A percentile compares a stretch with the other conserved stretches of the same genome.
Evolutionary conservation across 1,140 invertebrate genomes (phyloP).

Genomic region (Drosophila parabipectinata): DNA sequence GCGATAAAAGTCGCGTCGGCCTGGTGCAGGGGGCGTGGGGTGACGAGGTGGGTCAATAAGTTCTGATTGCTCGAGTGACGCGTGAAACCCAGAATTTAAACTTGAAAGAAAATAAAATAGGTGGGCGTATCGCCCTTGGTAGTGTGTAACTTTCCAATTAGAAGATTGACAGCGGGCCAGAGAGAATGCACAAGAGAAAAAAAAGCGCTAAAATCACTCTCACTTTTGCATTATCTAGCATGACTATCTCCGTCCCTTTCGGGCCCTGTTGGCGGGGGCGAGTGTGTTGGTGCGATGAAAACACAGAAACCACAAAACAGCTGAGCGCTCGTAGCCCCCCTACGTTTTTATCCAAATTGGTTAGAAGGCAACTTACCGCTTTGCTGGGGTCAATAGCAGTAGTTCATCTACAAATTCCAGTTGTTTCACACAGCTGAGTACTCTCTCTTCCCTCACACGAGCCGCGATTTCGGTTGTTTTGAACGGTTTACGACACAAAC

Average conservation of each 20-base stretch:
- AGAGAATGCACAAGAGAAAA: conserved; percentile 84
- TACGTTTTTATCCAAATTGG: neutral
- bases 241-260: conserved; percentile 18
- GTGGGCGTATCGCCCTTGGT: too few species aligned
- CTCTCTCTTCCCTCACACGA: neutral
- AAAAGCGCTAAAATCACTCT: conserved; percentile 62
- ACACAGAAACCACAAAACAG: conserved; percentile 29
- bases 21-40: neutral
- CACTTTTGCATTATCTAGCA: conserved; percentile 56
- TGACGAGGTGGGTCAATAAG: conserved; percentile 14
- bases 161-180: conserved; percentile 52
- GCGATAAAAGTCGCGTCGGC: conserved; percentile 57
- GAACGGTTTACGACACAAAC: neutral
- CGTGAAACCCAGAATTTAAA: conserved; percentile 66
- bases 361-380: neutral
- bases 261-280: neutral
- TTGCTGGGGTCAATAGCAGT: neutral
- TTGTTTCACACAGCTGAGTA: neutral
- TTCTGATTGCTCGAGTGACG: conserved; percentile 60
- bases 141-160: conserved; percentile 12
- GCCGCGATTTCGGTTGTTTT: neutral
- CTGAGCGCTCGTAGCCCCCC: conserved; percentile 10
- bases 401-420: neutral
- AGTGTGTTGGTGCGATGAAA: neutral
- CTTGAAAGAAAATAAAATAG: conserved; percentile 39